phyloP scores from a whole-genome alignment of 2,113 vertebrate species.

The Callorhinus ursinus region DNA sequence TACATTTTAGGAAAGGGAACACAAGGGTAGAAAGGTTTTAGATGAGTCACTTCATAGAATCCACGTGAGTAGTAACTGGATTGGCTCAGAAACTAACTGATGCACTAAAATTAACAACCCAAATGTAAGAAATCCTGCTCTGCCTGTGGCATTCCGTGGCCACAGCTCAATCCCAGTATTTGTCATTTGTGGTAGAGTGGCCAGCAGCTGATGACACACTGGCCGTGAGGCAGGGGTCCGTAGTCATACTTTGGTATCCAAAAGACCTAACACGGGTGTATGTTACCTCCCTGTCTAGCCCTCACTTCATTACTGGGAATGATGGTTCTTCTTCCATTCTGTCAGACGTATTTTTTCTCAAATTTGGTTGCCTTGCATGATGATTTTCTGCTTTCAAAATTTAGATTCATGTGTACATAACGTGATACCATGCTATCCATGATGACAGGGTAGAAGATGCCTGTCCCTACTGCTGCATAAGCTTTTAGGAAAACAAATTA shows the following conservation, averaged over 20 bases:
- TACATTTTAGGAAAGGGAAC: constrained; percentile 48
- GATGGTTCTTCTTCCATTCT: not conserved
- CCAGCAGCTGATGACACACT: not conserved
- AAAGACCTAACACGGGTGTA: not conserved
- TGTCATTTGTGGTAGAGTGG: not conserved
- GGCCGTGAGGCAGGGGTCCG: not conserved
- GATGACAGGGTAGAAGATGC: not conserved
- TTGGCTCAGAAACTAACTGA: constrained; percentile 23
- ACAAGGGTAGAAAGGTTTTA: constrained; percentile 14
- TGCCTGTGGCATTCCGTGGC: not conserved
- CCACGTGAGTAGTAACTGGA: not conserved
- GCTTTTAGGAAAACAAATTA: constrained; percentile 27
- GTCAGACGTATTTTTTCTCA: not conserved
- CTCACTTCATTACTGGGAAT: not conserved
- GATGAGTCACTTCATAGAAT: constrained; percentile 24
- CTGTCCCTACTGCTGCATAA: not conserved
- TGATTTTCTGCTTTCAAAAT: constrained; percentile 32
- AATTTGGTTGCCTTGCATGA: not conserved
- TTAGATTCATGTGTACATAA: not conserved
- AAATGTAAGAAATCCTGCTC: constrained; percentile 28
- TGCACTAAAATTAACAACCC: not conserved
- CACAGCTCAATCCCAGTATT: not conserved
- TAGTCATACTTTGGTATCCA: not conserved
- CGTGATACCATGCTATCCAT: not conserved
- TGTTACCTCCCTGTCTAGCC: not conserved